Conservation (phyloP, 2,888 invertebrate species). For the Drosophila kanekoi region DNA sequence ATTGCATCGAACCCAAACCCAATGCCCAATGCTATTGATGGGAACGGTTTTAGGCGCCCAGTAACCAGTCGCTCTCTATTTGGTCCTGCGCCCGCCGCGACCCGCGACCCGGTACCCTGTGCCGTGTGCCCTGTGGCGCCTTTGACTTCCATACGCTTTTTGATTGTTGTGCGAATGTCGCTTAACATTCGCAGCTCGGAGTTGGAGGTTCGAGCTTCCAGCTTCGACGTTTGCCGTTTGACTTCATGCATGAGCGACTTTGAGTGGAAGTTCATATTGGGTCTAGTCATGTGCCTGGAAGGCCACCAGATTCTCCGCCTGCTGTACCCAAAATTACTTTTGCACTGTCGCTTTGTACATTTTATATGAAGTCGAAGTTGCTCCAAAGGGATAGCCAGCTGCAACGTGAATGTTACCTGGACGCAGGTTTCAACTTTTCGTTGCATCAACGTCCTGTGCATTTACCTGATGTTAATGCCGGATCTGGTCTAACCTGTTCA, state of each 20-base stretch:
- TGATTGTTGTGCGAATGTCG: constrained; percentile 70
- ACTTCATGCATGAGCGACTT: constrained; percentile 70
- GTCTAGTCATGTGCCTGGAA: constrained; percentile 32
- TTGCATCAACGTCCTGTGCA: constrained; percentile 16
- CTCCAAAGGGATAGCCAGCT: constrained; percentile 4
- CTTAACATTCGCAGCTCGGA: constrained; percentile 22
- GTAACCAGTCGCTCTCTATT: constrained; percentile 27
- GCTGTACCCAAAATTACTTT: constrained; percentile 55
- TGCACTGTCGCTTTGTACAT: constrained; percentile 72
- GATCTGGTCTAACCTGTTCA: constrained; percentile 37
- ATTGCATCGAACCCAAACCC: constrained; percentile 42
- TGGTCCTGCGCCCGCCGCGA: not conserved
- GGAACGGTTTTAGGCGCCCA: constrained; percentile 31
- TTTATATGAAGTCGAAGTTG: constrained; percentile 68
- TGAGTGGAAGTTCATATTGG: constrained; percentile 72
- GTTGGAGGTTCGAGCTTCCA: constrained; percentile 21
- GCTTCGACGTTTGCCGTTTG: constrained; percentile 62
- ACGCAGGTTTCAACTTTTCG: constrained; percentile 48
- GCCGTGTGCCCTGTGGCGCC: constrained; percentile 62
- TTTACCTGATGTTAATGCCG: constrained; percentile 47
- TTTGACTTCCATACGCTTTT: constrained; percentile 75
- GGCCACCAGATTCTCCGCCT: constrained; percentile 2
- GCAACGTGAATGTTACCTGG: constrained; percentile 49
- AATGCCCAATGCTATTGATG: constrained; percentile 11
- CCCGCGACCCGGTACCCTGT: not conserved